Conservation (phyloP, 2,113 vertebrate species). For the Euleptes europaea region DNA sequence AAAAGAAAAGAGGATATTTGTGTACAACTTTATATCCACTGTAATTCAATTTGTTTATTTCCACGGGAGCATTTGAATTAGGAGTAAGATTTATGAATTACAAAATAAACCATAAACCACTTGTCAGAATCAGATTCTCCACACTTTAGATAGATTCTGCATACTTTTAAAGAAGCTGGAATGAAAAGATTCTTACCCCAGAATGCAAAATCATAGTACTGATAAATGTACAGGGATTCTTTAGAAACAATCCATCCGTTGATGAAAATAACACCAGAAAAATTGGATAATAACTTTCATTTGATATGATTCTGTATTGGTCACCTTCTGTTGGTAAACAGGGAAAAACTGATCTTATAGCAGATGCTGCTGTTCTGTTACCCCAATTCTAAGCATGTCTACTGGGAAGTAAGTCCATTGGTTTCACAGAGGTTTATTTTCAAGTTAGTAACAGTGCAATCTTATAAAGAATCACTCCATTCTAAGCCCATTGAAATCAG, state of each 20-base stretch:
- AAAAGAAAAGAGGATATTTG: not conserved
- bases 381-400: not conserved
- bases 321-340: not conserved
- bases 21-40: no score
- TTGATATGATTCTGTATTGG: not conserved
- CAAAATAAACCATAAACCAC: not conserved
- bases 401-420: not conserved
- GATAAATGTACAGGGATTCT: rapidly evolving
- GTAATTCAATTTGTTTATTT: not conserved
- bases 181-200: not conserved
- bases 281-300: not conserved
- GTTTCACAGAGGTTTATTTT: not conserved
- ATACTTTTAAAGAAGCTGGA: rapidly evolving
- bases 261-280: rapidly evolving
- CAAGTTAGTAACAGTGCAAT: not conserved
- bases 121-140: not conserved
- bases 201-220: not conserved
- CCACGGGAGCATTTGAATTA: not conserved
- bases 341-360: not conserved
- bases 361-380: no score
- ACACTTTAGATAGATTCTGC: not conserved
- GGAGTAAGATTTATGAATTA: not conserved
- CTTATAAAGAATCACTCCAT: no score
- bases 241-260: not conserved
- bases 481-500: no score